phyloP scores from a whole-genome alignment of 2,113 vertebrate species.

The Notothenia coriiceps region DNA sequence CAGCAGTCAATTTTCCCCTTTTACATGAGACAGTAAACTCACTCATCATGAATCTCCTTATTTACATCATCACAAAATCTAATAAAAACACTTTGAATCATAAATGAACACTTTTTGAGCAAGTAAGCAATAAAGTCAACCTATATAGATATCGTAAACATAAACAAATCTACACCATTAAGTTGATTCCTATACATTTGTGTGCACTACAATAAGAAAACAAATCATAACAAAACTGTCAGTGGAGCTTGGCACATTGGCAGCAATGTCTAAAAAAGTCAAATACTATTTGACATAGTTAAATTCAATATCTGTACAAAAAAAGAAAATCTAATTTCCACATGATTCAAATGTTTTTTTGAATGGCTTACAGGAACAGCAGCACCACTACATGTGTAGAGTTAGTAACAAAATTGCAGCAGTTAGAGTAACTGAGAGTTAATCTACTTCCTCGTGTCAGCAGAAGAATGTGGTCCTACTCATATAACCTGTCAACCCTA shows the following conservation, averaged over 20 bases:
- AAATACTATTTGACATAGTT: neutral
- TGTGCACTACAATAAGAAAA: neutral
- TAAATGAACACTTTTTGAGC: neutral
- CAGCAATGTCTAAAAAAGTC: neutral
- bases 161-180: neutral
- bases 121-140: neutral
- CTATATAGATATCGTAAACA: neutral
- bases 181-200: neutral
- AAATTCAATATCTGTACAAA: constrained; percentile 5
- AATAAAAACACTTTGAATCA: neutral
- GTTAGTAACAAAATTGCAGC: neutral
- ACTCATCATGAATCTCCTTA: neutral
- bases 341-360: neutral
- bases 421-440: neutral
- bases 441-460: neutral
- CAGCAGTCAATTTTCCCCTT: neutral
- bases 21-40: too few species aligned
- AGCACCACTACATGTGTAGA: neutral
- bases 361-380: neutral
- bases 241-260: constrained; percentile 16
- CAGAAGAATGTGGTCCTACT: neutral
- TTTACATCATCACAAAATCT: neutral
- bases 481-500: neutral
- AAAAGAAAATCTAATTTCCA: neutral
- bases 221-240: neutral